Evolutionary conservation across 2,888 invertebrate species (phyloP).

Genomic region (Pachliopta kotzebuea): DNA sequence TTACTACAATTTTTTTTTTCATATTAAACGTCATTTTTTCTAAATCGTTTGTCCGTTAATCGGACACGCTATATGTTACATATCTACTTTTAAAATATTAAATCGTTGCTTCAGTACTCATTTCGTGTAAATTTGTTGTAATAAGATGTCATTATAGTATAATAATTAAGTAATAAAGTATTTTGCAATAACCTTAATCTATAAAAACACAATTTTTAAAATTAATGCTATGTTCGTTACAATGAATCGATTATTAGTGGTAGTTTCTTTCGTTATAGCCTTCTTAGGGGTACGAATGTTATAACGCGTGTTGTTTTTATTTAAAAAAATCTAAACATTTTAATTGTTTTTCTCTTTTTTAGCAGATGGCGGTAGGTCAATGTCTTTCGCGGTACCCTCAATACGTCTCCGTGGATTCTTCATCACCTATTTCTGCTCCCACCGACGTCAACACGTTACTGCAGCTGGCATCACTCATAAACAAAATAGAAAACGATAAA

Average conservation of each 20-base stretch:
- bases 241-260: constrained; percentile 26
- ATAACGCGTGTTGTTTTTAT: neutral
- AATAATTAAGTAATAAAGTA: constrained; percentile 28
- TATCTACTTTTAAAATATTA: neutral
- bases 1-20: too few relatives aligned
- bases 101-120: neutral
- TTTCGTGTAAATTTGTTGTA: constrained; percentile 10
- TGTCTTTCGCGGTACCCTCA: constrained; percentile 21
- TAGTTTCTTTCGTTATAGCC: constrained; percentile 19
- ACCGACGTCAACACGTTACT: constrained; percentile 26
- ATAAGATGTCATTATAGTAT: neutral
- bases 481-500: constrained; percentile 28
- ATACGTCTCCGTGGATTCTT: constrained; percentile 23
- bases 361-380: constrained; percentile 20
- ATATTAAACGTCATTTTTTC: too few relatives aligned
- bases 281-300: constrained; percentile 20
- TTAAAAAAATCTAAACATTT: neutral
- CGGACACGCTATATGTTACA: neutral
- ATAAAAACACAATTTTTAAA: constrained; percentile 36
- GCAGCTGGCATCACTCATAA: constrained; percentile 26
- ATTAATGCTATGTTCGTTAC: constrained; percentile 12
- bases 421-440: constrained; percentile 9
- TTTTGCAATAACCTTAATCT: constrained; percentile 41
- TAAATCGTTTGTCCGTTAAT: too few relatives aligned
- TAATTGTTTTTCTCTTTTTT: neutral